These are phyloP conservation scores for Diogma glabrata DNA, from an alignment of 2,888 invertebrate genomes.

Conservation along the genomic window DNA sequence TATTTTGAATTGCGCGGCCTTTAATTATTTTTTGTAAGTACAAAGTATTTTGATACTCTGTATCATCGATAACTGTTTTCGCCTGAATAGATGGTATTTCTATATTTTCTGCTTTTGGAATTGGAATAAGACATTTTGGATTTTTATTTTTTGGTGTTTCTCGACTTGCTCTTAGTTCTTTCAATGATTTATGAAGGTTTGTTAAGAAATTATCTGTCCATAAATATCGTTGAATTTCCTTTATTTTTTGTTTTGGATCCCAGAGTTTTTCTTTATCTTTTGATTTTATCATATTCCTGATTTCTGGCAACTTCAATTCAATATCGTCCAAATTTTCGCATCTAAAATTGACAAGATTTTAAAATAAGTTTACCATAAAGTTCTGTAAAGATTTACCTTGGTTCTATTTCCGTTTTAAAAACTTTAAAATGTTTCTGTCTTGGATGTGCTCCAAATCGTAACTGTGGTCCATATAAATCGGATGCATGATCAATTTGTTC, in stretches of 20 bases:
- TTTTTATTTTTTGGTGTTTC: slow-evolving; percentile 19
- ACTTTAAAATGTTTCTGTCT: slow-evolving; percentile 41
- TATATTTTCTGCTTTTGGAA: no score
- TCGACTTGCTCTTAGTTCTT: slow-evolving; percentile 19
- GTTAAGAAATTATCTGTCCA: slow-evolving; percentile 29
- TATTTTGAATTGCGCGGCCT: slow-evolving; percentile 59
- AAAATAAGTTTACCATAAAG: no score
- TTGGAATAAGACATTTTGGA: slow-evolving; percentile 26
- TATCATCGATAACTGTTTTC: slow-evolving; percentile 27
- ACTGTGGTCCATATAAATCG: slow-evolving; percentile 49
- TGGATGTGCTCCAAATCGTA: slow-evolving; percentile 53
- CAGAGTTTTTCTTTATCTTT: slow-evolving; percentile 20
- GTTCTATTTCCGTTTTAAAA: slow-evolving; percentile 23
- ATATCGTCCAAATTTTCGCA: slow-evolving; percentile 29
- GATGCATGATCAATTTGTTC: slow-evolving; percentile 47
- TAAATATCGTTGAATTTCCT: slow-evolving; percentile 31
- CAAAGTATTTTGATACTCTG: slow-evolving; percentile 43
- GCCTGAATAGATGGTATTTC: no score
- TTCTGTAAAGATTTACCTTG: slow-evolving; percentile 14
- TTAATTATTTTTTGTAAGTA: slow-evolving; percentile 47
- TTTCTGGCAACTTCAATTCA: slow-evolving; percentile 22
- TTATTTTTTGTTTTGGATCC: slow-evolving; percentile 21
- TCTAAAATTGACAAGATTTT: slow-evolving; percentile 15
- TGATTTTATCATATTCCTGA: slow-evolving; percentile 29
- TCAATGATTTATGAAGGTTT: slow-evolving; percentile 29